Percentiles rank a stretch among this genome's conserved stretches.
Evolutionary conservation across 2,888 invertebrate genomes (phyloP).

Genomic region (Leptodirus hochenwartii): DNA sequence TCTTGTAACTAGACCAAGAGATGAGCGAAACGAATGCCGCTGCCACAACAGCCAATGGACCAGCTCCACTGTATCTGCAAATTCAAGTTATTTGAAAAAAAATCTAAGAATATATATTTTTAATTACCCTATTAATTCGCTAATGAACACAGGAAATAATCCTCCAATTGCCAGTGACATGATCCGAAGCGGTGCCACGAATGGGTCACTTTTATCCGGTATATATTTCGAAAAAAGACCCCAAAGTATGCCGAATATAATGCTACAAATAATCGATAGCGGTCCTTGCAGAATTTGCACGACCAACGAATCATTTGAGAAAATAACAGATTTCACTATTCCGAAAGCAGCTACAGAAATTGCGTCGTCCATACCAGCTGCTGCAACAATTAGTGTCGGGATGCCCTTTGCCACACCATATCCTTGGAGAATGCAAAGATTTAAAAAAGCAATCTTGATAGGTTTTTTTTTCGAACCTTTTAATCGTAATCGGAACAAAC

Average conservation of each 20-base stretch:
- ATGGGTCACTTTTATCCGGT: constrained; percentile 69
- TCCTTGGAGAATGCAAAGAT: no score
- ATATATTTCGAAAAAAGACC: constrained; percentile 65
- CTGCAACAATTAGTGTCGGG: constrained; percentile 86
- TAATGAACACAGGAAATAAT: constrained; percentile 71
- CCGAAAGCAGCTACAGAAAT: constrained; percentile 88
- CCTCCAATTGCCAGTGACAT: constrained; percentile 66
- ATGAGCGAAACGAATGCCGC: constrained; percentile 67
- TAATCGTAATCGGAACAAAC: constrained; percentile 65
- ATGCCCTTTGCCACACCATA: constrained; percentile 91
- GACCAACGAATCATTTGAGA: constrained; percentile 51
- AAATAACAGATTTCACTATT: constrained; percentile 74
- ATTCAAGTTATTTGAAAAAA: no score
- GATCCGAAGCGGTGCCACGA: constrained; percentile 61
- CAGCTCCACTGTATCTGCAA: constrained; percentile 53
- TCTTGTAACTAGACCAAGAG: constrained; percentile 64
- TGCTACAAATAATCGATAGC: constrained; percentile 58
- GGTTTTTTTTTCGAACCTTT: no score
- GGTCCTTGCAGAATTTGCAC: constrained; percentile 59
- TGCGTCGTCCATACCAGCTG: constrained; percentile 90
- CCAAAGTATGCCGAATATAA: constrained; percentile 65
- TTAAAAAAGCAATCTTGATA: constrained; percentile 23
- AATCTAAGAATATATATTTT: no score
- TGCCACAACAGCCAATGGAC: constrained; percentile 68
- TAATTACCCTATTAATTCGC: constrained; percentile 61